Conservation (phyloP, 2,888 invertebrate genomes). For the Bombylius major region DNA sequence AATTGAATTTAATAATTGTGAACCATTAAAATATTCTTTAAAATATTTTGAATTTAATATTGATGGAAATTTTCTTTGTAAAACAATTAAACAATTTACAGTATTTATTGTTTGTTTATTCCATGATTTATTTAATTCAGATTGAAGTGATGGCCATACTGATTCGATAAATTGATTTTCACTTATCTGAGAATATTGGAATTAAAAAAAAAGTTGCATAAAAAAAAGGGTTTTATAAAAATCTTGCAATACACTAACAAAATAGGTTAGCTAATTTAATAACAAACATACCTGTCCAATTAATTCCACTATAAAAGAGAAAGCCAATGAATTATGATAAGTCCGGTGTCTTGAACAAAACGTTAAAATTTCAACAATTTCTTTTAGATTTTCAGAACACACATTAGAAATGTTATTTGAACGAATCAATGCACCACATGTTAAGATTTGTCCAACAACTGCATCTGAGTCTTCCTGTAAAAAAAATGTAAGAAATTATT, state of each 20-base stretch:
- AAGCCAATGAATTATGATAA: slow-evolving; percentile 36
- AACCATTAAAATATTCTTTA: slow-evolving; percentile 42
- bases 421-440: slow-evolving; percentile 55
- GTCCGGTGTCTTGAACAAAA: slow-evolving; percentile 21
- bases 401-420: slow-evolving; percentile 45
- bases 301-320: slow-evolving; percentile 48
- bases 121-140: slow-evolving; percentile 48
- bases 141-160: slow-evolving; percentile 48
- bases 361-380: slow-evolving; percentile 35
- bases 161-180: slow-evolving; percentile 42
- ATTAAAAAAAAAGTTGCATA: neutral
- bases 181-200: slow-evolving; percentile 35
- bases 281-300: slow-evolving; percentile 38
- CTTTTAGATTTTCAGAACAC: slow-evolving; percentile 38
- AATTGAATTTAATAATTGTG: slow-evolving; percentile 45
- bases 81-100: slow-evolving; percentile 45
- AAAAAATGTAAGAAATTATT: neutral
- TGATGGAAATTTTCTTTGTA: slow-evolving; percentile 37
- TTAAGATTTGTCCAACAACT: slow-evolving; percentile 55
- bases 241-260: no score
- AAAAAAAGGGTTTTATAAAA: no score
- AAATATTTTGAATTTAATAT: slow-evolving; percentile 42
- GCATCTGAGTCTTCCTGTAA: slow-evolving; percentile 64
- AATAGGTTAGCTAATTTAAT: neutral
- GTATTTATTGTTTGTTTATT: slow-evolving; percentile 52